A percentile compares a stretch with the other conserved stretches of the same genome.
Evolutionary conservation across 2,113 vertebrate genomes (phyloP).

Genomic region (Romanogobio albipinnatus): DNA sequence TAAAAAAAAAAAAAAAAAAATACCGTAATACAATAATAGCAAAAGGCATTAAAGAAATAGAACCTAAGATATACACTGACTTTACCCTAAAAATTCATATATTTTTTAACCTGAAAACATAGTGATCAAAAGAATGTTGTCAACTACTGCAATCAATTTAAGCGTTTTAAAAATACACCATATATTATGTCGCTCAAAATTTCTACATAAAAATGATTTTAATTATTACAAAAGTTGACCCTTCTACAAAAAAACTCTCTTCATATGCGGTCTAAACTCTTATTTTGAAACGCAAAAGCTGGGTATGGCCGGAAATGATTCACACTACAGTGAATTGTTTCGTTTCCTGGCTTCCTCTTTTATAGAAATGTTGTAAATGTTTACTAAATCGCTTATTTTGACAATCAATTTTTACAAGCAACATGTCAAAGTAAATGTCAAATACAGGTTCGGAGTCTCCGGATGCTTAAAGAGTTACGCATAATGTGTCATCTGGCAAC

Average conservation of each 20-base stretch:
- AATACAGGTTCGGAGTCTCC: neutral
- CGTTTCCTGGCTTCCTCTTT: neutral
- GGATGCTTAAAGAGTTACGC: neutral
- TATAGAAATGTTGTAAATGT: neutral
- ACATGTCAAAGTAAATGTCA: neutral
- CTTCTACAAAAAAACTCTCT: neutral
- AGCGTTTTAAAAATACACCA: neutral
- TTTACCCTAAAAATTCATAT: neutral
- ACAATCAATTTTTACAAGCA: neutral
- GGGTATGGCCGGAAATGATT: neutral
- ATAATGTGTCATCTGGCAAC: neutral
- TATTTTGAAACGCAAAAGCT: constrained; percentile 8
- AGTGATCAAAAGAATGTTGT: neutral
- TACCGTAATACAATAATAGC: too few relatives aligned
- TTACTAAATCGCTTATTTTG: neutral
- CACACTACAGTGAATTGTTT: neutral
- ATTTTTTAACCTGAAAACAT: neutral
- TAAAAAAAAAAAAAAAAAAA: neutral
- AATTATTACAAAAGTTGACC: too few relatives aligned
- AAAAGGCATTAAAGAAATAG: neutral
- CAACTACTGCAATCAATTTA: too few relatives aligned
- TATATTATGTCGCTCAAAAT: too few relatives aligned
- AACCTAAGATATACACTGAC: neutral
- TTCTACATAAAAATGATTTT: too few relatives aligned
- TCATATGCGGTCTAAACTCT: neutral